Percentiles rank a stretch among this genome's conserved stretches.
phyloP scores from a whole-genome alignment of 2,888 invertebrate species.

The Lasioglossum morio region DNA sequence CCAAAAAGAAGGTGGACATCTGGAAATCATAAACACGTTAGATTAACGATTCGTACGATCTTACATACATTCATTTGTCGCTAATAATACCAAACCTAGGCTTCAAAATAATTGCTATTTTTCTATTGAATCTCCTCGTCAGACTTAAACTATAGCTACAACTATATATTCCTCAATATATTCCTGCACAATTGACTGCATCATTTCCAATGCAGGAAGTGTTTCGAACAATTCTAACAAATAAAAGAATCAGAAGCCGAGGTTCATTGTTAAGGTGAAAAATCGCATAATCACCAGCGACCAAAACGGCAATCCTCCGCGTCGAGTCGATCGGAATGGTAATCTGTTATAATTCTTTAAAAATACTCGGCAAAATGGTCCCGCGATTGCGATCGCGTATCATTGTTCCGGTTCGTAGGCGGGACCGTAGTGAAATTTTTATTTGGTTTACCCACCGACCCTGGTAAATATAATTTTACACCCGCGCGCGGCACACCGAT shows the following conservation, averaged over 20 bases:
- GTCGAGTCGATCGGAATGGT: not conserved
- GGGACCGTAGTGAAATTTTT: constrained; percentile 37
- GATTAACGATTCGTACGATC: not conserved
- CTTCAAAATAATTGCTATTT: not conserved
- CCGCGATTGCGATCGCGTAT: constrained; percentile 9
- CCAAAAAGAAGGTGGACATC: not conserved
- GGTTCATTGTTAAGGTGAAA: not conserved
- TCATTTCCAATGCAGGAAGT: no score
- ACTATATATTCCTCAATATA: not conserved
- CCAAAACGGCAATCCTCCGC: constrained; percentile 5
- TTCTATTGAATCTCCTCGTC: no score
- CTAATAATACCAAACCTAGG: not conserved
- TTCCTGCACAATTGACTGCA: not conserved
- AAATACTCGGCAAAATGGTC: constrained; percentile 16
- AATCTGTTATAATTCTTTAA: not conserved
- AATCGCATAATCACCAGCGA: not conserved
- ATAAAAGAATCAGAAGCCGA: not conserved
- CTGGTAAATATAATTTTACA: constrained; percentile 45
- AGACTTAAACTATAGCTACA: not conserved
- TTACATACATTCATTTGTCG: constrained; percentile 3
- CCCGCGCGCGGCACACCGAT: constrained; percentile 1
- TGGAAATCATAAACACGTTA: constrained; percentile 18
- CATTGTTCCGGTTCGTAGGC: not conserved
- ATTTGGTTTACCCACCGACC: constrained; percentile 20
- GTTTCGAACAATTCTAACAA: not conserved